Evolutionary conservation across 2,797 vertebrate species (phyloP).

Genomic region (Odontamblyopus rebecca): DNA sequence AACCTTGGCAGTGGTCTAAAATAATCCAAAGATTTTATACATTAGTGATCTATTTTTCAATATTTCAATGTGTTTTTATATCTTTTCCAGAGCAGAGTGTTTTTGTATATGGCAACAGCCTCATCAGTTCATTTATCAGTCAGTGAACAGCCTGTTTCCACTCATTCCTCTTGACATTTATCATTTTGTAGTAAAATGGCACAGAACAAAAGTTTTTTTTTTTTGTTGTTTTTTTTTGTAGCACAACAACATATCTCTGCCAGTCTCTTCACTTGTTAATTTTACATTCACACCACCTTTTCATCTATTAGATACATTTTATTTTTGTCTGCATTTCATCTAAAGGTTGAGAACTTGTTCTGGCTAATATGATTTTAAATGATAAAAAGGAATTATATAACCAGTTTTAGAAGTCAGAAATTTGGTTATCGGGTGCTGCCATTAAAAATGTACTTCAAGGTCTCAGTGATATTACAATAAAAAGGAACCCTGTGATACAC

Average conservation of each 20-base stretch:
- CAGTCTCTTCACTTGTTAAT: neutral
- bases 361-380: neutral
- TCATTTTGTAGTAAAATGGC: neutral
- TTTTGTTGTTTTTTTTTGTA: neutral
- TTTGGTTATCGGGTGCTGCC: neutral
- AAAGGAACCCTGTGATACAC: neutral
- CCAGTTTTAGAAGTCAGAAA: neutral
- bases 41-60: neutral
- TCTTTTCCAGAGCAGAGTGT: neutral
- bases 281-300: neutral
- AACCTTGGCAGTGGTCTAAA: no score
- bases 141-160: neutral
- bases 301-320: neutral
- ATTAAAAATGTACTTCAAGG: neutral
- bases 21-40: no score
- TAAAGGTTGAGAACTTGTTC: neutral
- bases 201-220: neutral
- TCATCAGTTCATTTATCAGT: neutral
- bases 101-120: neutral
- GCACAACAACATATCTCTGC: neutral
- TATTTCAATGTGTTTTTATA: neutral
- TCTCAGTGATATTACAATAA: neutral
- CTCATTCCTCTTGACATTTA: constrained; percentile 5
- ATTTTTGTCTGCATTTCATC: neutral
- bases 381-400: neutral